Evolutionary conservation across 2,888 invertebrate species (phyloP), one percentile per base, ranked within the genome.

Genomic region (Plebejus anna): DNA sequence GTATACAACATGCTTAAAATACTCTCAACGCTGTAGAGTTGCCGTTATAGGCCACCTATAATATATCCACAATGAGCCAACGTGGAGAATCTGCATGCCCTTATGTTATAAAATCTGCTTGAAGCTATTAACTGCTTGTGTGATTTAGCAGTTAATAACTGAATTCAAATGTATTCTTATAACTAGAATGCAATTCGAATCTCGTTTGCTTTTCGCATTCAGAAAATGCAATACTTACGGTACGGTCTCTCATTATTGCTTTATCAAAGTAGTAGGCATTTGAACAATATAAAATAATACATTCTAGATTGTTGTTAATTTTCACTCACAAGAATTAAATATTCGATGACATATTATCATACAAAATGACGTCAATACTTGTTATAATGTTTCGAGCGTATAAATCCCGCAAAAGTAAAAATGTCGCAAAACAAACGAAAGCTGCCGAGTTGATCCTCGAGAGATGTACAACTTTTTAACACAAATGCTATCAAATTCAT

Each of bases 401-500:
- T 36, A 36, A 66, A 13, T 66, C 66, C 36, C 5, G 66, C 11
- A 6, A 66, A 66, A 66, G 66, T 32, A 66, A 66, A 66, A 32
- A 13, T 32, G 32, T 66, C 16, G 66, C 32, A 5, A 13, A 66
- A 61, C 61, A 61, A 61, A 66, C 66, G 66, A 66, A 36, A 66
- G 36, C 32, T 32, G 16, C 7, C 61, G 22, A 59, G 59, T 7
- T 61, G 32, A 36, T 32, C 66, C 66, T 36, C 66, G 11, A 66
- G 32, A 66, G 22, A 13, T 32, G 5, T 36, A 66, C 13, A 36
- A 66, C 66, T 66, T 36, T 66, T 11, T 13, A 66, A 16, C 32
- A 66, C 61, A 66, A 66, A 66, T 32, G 66, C 32, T 66, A 36
- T 66, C 66, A 66, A 66, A 66, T 11, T 66, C 32, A 22, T 66